Conservation (phyloP, 2,888 invertebrate genomes). For the Rhaphigaster nebulosa region DNA sequence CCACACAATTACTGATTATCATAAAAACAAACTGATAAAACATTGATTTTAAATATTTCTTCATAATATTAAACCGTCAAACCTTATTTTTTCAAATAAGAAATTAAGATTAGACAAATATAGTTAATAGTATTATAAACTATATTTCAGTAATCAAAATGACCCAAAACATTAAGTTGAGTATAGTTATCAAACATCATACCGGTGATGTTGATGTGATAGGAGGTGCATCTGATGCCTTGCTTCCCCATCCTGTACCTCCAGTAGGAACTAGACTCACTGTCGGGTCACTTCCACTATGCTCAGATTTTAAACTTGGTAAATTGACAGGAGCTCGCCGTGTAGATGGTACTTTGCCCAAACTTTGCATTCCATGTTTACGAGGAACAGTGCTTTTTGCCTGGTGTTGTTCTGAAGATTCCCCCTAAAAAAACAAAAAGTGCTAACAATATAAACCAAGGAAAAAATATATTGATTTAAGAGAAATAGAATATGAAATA, state of each 20-base stretch:
- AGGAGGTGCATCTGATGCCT: conserved; percentile 71
- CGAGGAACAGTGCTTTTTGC: conserved; percentile 91
- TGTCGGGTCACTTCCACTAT: conserved; percentile 82
- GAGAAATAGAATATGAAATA: neutral
- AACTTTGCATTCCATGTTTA: conserved; percentile 98
- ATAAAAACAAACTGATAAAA: no score
- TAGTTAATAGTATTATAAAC: neutral
- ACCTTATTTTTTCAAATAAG: no score
- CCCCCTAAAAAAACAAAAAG: conserved; percentile 74
- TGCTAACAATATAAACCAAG: neutral
- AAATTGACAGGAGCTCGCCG: conserved; percentile 98
- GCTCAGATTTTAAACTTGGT: conserved; percentile 98
- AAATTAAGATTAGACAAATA: no score
- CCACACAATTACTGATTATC: no score
- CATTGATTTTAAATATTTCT: no score
- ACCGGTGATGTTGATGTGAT: conserved; percentile 66
- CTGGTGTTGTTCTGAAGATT: conserved; percentile 88
- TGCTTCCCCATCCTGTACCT: conserved; percentile 84
- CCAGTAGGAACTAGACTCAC: conserved; percentile 84
- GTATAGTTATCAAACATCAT: neutral
- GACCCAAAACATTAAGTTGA: neutral
- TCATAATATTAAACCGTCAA: no score
- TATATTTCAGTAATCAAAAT: neutral
- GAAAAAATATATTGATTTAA: neutral
- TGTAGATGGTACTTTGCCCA: conserved; percentile 98